Evolutionary conservation across 1,140 invertebrate species (phyloP).

Genomic region (Papilio dardanus): DNA sequence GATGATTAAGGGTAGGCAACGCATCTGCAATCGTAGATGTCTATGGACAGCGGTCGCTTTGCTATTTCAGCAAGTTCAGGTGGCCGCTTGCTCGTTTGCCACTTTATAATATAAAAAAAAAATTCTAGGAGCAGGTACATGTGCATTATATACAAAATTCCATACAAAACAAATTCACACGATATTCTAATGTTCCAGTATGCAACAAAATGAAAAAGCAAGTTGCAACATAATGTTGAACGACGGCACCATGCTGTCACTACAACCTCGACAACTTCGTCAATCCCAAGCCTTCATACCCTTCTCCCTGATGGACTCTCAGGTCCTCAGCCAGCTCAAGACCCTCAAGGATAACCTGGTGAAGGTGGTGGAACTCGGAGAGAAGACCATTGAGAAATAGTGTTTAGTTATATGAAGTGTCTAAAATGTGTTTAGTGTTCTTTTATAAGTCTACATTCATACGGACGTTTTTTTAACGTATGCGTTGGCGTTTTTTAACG

Average conservation of each 20-base stretch:
- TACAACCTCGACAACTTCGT: conserved; percentile 83
- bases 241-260: conserved; percentile 84
- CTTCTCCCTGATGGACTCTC: conserved; percentile 81
- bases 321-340: conserved; percentile 81
- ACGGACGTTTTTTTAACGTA: too few species aligned
- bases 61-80: too few species aligned
- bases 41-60: too few species aligned
- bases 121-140: too few species aligned
- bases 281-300: conserved; percentile 80
- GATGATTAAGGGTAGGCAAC: too few species aligned
- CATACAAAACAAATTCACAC: too few species aligned
- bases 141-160: too few species aligned
- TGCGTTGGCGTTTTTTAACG: too few species aligned
- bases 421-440: not conserved
- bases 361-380: conserved; percentile 77
- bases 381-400: conserved; percentile 53
- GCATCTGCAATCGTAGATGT: too few species aligned
- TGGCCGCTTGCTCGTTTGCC: too few species aligned
- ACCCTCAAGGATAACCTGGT: conserved; percentile 83
- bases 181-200: conserved; percentile 57
- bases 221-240: conserved; percentile 85
- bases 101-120: too few species aligned
- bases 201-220: conserved; percentile 79
- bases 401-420: not conserved
- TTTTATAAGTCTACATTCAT: too few species aligned